Evolutionary conservation across 2,888 invertebrate genomes (phyloP), one percentile per base, ranked within the genome.

Genomic region (Panopea generosa): DNA sequence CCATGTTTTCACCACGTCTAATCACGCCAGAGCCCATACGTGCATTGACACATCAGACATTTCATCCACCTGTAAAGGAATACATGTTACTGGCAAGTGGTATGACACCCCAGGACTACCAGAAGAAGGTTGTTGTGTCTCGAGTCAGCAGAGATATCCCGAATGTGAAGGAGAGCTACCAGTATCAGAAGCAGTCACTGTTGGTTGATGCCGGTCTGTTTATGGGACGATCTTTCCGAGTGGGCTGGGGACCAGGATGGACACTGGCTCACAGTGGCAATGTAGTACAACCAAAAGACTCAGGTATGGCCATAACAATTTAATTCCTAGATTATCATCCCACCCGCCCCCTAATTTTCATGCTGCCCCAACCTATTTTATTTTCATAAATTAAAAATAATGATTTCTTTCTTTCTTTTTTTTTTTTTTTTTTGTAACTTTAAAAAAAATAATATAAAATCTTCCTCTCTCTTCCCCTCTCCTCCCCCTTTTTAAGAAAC

Each of bases 181-280:
- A 90, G 68, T 86, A 85, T 68, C 73, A 83, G 18, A 90, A 90
- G 53, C 90, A 91, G 66, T 57, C 84, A 14, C 62, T 90, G 47
- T 18, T 91, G 18, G 85, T 88, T 22, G 93, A 93, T 86, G 89
- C 91, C n/a, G 92, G 90, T 1, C 89, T 90, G 52, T 91, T 92
- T 69, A 92, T 91, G 90, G 92, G 92, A 0, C 86, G 93, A 0
- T 90, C 95, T 73, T 95, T 95, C 76, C 95, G 96, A 87, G 94
- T 95, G 0, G 96, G 96, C 0, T 97, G 97, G 95, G 95, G 95
- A 0, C 95, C 95, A 0, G 94, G 94, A 16, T 94, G 94, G 84
- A 94, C 94, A 0, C 90, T 95, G 0, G 91, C 95, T 7, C 94
- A 94, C 6, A 77, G 87, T 75, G 91, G 92, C n/a, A 69, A 66